Percentiles rank a stretch among this genome's conserved stretches.
phyloP scores from a whole-genome alignment of 2,888 invertebrate species.

The Bombylius major region DNA sequence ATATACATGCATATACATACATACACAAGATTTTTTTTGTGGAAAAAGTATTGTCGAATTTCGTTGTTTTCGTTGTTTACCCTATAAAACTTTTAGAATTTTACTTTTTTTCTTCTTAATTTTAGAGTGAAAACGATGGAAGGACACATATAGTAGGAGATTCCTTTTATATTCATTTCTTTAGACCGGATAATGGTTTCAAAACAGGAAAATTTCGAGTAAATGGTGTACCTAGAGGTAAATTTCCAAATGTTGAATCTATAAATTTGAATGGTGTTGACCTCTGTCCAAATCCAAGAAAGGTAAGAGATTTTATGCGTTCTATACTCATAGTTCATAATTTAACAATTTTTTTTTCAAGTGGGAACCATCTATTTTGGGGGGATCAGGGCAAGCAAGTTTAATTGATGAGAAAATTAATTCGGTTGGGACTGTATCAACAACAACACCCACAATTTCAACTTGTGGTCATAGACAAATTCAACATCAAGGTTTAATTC shows the following conservation, averaged over 20 bases:
- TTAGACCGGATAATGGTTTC: background rate
- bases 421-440: too few relatives aligned
- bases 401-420: background rate
- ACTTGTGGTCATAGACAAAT: constrained; percentile 8
- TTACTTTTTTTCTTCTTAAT: too few relatives aligned
- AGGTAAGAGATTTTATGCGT: background rate
- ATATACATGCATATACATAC: too few relatives aligned
- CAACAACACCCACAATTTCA: background rate
- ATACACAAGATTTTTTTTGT: too few relatives aligned
- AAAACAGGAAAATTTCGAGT: constrained; percentile 7
- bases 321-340: background rate
- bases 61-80: too few relatives aligned
- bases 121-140: too few relatives aligned
- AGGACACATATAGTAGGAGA: too few relatives aligned
- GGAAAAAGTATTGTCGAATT: too few relatives aligned
- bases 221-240: background rate
- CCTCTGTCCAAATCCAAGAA: constrained; percentile 5
- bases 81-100: too few relatives aligned
- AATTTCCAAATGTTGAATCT: constrained; percentile 5
- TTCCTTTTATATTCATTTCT: too few relatives aligned
- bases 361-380: background rate
- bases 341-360: background rate
- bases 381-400: constrained; percentile 7
- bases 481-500: constrained; percentile 24
- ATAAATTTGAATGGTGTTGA: constrained; percentile 8